Percentiles rank a stretch among this genome's conserved stretches.
Conservation (phyloP, 2,797 vertebrate genomes). For the Chloroceryle amazona region DNA sequence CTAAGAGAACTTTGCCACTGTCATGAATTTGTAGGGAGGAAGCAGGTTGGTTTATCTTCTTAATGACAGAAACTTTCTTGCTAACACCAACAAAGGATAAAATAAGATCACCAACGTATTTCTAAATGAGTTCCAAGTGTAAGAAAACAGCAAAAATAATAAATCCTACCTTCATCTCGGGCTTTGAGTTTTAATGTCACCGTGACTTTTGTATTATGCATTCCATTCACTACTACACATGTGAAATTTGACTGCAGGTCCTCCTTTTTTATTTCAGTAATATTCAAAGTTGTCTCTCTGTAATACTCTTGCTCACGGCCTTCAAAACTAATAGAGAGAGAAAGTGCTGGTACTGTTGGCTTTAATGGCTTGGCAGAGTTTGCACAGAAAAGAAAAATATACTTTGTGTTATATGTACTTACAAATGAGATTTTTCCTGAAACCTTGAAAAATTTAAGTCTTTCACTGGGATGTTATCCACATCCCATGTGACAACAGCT, state of each 20-base stretch:
- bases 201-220: rapidly evolving
- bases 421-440: background rate
- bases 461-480: background rate
- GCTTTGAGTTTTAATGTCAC: conserved; percentile 65
- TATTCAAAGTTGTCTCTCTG: conserved; percentile 65
- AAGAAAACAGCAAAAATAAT: background rate
- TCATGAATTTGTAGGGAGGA: background rate
- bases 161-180: conserved; percentile 41
- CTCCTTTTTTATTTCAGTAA: conserved; percentile 68
- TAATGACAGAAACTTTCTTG: background rate
- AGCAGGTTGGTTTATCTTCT: background rate
- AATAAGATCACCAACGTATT: background rate
- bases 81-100: background rate
- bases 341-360: background rate
- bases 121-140: background rate
- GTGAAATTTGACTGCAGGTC: conserved; percentile 77
- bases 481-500: conserved; percentile 59
- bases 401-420: background rate
- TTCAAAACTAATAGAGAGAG: conserved; percentile 35
- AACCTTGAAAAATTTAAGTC: background rate
- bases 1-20: background rate
- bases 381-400: background rate
- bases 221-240: background rate
- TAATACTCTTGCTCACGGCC: background rate
- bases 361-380: background rate